Conservation (phyloP, 2,797 vertebrate species). For the Lindbergichthys nudifrons region DNA sequence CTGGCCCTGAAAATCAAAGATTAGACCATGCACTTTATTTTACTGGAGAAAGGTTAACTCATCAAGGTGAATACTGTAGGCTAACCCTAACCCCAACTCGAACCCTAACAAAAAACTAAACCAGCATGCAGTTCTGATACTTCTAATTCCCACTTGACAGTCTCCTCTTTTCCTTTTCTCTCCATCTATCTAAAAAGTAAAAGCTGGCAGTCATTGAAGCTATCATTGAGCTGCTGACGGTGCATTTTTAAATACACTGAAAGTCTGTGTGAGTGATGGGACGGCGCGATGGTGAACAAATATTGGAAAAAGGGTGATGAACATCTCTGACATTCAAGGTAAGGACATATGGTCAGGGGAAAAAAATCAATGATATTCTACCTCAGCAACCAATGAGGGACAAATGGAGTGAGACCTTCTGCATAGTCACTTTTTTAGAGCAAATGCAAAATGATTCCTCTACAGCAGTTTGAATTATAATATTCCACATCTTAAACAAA, state of each 20-base stretch:
- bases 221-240: conserved; percentile 36
- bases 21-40: neutral
- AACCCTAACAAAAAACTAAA: neutral
- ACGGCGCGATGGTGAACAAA: conserved; percentile 54
- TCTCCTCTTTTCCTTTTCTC: too few species aligned
- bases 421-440: conserved; percentile 45
- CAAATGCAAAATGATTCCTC: conserved; percentile 22
- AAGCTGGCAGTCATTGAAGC: conserved; percentile 22
- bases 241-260: conserved; percentile 50
- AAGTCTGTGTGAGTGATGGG: conserved; percentile 52
- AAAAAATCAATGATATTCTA: conserved; percentile 65
- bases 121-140: neutral
- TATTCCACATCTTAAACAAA: conserved; percentile 19
- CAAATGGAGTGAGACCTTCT: conserved; percentile 58
- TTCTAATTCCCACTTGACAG: neutral
- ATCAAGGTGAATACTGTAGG: neutral
- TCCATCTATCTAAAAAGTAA: conserved; percentile 21
- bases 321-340: conserved; percentile 64
- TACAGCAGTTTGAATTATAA: conserved; percentile 8
- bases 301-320: conserved; percentile 63
- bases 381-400: conserved; percentile 53
- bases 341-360: conserved; percentile 58
- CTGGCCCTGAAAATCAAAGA: conserved; percentile 3
- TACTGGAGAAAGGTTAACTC: conserved; percentile 7
- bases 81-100: neutral